phyloP scores from a whole-genome alignment of 2,113 vertebrate species.

The Periophthalmodon schlosseri region DNA sequence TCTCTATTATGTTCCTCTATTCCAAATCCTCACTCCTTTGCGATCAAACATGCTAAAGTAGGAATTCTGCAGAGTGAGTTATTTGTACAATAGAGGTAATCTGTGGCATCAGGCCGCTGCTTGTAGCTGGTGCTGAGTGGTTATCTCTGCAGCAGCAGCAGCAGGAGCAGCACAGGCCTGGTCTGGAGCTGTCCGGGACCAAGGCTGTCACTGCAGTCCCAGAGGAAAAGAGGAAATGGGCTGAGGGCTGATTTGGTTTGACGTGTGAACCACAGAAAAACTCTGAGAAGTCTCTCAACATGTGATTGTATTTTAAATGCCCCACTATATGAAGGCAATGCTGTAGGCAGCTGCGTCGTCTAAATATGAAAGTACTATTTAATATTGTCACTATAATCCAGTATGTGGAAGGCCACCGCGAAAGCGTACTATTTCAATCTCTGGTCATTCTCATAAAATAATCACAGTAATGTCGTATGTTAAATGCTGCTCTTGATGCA shows the following conservation, averaged over 20 bases:
- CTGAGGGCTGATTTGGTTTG: slow-evolving; percentile 28
- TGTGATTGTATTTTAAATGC: slow-evolving; percentile 73
- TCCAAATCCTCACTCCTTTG: slow-evolving; percentile 67
- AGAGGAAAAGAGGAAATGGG: slow-evolving; percentile 56
- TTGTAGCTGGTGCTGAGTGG: slow-evolving; percentile 71
- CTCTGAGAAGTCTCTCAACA: slow-evolving; percentile 52
- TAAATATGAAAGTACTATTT: slow-evolving; percentile 56
- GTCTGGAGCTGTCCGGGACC: slow-evolving; percentile 61
- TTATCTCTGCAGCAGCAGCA: slow-evolving; percentile 79
- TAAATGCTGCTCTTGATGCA: too few species aligned
- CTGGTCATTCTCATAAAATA: background rate
- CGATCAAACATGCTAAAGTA: slow-evolving; percentile 76
- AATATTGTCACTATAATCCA: slow-evolving; percentile 10
- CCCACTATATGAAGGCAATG: slow-evolving; percentile 59
- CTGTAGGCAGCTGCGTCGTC: slow-evolving; percentile 49
- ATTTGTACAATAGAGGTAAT: slow-evolving; percentile 80
- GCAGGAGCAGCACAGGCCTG: slow-evolving; percentile 62
- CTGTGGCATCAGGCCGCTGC: slow-evolving; percentile 76
- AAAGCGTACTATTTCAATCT: background rate
- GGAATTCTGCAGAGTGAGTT: slow-evolving; percentile 79
- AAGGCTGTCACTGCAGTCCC: slow-evolving; percentile 53
- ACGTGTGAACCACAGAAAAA: slow-evolving; percentile 50
- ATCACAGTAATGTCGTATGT: background rate
- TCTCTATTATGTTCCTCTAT: slow-evolving; percentile 36
- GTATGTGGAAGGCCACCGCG: background rate